Percentiles rank a stretch among this genome's conserved stretches.
Evolutionary conservation across 2,888 invertebrate genomes (phyloP).

Genomic region (Hermodice carunculata): DNA sequence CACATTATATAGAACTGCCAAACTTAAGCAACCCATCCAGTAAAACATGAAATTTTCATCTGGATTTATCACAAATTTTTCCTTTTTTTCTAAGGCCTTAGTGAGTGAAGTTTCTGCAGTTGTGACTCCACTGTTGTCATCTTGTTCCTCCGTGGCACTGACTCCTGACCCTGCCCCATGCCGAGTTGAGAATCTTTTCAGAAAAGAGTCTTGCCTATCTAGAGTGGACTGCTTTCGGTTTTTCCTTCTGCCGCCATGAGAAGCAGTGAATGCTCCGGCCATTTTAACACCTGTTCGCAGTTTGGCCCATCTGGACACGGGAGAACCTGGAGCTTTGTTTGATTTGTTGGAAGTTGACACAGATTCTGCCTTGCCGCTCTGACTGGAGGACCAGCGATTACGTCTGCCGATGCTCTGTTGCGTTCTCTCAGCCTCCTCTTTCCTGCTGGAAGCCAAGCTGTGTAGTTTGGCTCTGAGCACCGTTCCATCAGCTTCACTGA

Average conservation of each 20-base stretch:
- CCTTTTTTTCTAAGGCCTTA: background rate
- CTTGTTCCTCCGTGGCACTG: constrained; percentile 73
- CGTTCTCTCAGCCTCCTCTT: too few species aligned
- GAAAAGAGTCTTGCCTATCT: constrained; percentile 74
- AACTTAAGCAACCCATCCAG: constrained; percentile 91
- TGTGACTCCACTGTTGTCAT: background rate
- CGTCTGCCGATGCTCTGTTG: too few species aligned
- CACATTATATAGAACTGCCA: constrained; percentile 92
- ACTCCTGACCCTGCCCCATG: constrained; percentile 83
- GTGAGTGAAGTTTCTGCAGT: too few species aligned
- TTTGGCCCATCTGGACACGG: constrained; percentile 89
- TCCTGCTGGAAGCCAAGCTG: too few species aligned
- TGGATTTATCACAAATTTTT: constrained; percentile 82
- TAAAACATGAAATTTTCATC: constrained; percentile 97
- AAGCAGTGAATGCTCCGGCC: constrained; percentile 48
- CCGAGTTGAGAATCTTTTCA: constrained; percentile 93
- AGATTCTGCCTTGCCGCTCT: too few species aligned
- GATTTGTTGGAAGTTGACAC: too few species aligned
- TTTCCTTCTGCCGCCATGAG: constrained; percentile 33
- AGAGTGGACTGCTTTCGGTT: constrained; percentile 44
- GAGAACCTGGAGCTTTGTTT: too few species aligned
- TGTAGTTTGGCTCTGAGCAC: too few species aligned
- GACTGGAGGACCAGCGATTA: too few species aligned
- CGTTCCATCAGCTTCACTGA: too few species aligned
- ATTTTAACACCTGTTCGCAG: constrained; percentile 81